A percentile compares a stretch with the other conserved stretches of the same genome.
phyloP scores from a whole-genome alignment of 2,888 invertebrate species.

The Epirrhoe alternata region DNA sequence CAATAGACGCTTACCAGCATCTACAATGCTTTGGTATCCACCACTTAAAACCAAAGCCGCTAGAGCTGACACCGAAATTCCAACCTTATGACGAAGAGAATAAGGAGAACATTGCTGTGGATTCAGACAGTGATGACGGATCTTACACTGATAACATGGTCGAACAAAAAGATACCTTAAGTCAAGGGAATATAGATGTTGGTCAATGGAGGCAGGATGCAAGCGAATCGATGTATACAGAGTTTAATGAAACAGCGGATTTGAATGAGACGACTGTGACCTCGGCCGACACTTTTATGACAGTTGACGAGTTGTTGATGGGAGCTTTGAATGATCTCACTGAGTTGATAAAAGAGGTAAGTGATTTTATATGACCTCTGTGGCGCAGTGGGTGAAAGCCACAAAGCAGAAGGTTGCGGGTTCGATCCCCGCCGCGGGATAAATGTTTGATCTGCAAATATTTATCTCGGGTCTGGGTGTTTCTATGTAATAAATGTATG shows the following conservation, averaged over 20 bases:
- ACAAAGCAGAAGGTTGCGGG: too few species aligned
- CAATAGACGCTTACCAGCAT: slow-evolving; percentile 77
- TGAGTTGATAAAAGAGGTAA: slow-evolving; percentile 81
- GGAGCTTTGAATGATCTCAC: slow-evolving; percentile 82
- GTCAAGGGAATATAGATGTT: slow-evolving; percentile 39
- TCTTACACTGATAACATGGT: slow-evolving; percentile 70
- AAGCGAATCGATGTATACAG: slow-evolving; percentile 57
- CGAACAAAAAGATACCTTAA: slow-evolving; percentile 39
- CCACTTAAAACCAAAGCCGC: slow-evolving; percentile 43
- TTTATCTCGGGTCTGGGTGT: too few species aligned
- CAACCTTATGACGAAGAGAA: slow-evolving; percentile 72
- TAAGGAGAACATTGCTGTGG: slow-evolving; percentile 80
- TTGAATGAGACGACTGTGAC: slow-evolving; percentile 64
- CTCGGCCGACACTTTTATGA: slow-evolving; percentile 51
- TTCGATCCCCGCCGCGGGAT: too few species aligned
- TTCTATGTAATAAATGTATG: too few species aligned
- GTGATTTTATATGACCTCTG: too few species aligned
- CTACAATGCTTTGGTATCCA: slow-evolving; percentile 82
- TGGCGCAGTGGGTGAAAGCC: too few species aligned
- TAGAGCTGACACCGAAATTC: slow-evolving; percentile 31
- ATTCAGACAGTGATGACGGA: slow-evolving; percentile 72
- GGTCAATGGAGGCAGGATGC: slow-evolving; percentile 67
- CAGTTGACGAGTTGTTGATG: slow-evolving; percentile 65
- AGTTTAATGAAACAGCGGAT: slow-evolving; percentile 61
- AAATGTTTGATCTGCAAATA: too few species aligned